Conservation (phyloP, 2,113 vertebrate genomes). For the human (Homo sapiens) region DNA sequence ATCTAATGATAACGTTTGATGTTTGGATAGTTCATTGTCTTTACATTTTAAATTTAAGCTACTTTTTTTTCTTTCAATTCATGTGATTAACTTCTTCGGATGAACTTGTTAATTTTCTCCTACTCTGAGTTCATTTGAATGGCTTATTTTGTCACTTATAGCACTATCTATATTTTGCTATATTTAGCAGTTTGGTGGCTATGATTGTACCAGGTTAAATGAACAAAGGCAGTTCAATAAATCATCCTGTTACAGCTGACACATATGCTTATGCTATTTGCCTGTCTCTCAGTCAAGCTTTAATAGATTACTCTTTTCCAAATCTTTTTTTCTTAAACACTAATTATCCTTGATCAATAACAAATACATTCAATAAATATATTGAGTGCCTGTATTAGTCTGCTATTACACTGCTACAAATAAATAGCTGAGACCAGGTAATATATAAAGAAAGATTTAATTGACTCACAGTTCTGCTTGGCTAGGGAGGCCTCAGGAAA, state of each 20-base stretch:
- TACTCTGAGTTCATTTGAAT: not conserved
- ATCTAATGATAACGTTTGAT: not conserved
- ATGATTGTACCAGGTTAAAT: not conserved
- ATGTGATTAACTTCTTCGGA: not conserved
- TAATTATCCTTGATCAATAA: not conserved
- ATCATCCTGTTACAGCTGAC: not conserved
- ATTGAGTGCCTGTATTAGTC: no score
- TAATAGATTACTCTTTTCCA: not conserved
- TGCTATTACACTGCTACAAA: no score
- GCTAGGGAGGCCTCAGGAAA: no score
- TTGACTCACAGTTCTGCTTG: no score
- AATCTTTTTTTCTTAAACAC: not conserved
- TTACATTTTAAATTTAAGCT: not conserved
- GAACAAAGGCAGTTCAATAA: not conserved
- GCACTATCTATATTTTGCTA: not conserved
- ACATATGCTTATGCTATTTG: not conserved
- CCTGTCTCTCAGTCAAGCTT: not conserved
- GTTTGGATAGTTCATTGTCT: not conserved
- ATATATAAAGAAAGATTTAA: no score
- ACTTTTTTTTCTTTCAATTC: not conserved
- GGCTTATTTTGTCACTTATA: not conserved
- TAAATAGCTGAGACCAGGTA: no score
- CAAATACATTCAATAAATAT: not conserved
- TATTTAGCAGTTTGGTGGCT: not conserved
- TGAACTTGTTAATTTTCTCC: conserved; percentile 25